Conservation (phyloP, 1,140 invertebrate species). For the Drosophila lowei region DNA sequence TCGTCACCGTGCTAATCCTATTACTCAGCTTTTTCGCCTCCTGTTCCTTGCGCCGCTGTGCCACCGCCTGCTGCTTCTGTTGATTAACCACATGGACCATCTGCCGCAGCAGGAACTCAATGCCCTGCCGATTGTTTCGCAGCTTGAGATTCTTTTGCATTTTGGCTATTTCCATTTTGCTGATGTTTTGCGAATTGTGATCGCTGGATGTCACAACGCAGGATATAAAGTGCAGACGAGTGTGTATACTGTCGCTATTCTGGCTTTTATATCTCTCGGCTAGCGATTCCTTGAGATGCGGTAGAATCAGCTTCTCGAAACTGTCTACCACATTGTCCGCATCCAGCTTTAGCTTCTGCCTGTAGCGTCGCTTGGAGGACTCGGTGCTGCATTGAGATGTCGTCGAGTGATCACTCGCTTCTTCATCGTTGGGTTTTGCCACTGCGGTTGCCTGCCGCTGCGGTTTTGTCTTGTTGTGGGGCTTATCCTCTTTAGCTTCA, state of each 20-base stretch:
- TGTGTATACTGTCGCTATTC: slow-evolving; percentile 39
- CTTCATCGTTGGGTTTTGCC: neutral
- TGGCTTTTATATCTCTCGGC: slow-evolving; percentile 50
- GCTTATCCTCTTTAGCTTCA: neutral
- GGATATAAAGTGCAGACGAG: slow-evolving; percentile 68
- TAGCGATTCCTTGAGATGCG: slow-evolving; percentile 50
- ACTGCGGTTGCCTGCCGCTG: too few relatives aligned
- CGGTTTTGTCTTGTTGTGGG: neutral
- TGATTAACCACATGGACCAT: slow-evolving; percentile 69
- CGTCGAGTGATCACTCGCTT: slow-evolving; percentile 29
- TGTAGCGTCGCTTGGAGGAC: slow-evolving; percentile 38
- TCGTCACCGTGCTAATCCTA: slow-evolving; percentile 15
- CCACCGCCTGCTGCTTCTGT: slow-evolving; percentile 46
- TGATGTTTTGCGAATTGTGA: slow-evolving; percentile 60
- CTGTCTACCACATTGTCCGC: slow-evolving; percentile 61
- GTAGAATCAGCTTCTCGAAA: slow-evolving; percentile 73
- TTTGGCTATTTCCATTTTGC: slow-evolving; percentile 63
- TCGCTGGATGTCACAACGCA: slow-evolving; percentile 68
- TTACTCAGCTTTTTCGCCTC: slow-evolving; percentile 24
- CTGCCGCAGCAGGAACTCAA: slow-evolving; percentile 66
- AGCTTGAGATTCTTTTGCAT: slow-evolving; percentile 70
- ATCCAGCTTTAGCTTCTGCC: slow-evolving; percentile 46
- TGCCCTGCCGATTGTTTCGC: slow-evolving; percentile 45
- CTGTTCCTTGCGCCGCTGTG: slow-evolving; percentile 29
- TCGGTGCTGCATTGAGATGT: slow-evolving; percentile 31